These are phyloP conservation scores for Leuctra nigra DNA, from an alignment of 2,888 invertebrate species.

Conservation along the genomic window DNA sequence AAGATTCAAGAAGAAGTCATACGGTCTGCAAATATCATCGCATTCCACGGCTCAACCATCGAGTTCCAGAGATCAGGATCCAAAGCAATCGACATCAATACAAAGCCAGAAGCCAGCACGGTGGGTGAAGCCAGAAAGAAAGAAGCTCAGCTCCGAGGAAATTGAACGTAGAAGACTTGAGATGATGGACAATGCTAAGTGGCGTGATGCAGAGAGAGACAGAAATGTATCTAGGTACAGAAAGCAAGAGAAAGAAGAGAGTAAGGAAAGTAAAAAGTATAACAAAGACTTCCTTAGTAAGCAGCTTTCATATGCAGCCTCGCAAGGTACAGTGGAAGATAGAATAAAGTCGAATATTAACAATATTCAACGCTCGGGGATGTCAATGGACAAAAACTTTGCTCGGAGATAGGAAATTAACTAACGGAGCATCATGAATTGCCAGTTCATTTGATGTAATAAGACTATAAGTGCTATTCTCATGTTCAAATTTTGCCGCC, in stretches of 20 bases:
- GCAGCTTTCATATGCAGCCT: conserved; percentile 57
- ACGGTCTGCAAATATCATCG: not conserved
- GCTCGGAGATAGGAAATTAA: conserved; percentile 60
- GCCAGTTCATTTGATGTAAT: no score
- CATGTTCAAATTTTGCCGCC: no score
- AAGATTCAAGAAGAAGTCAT: not conserved
- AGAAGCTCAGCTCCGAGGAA: conserved; percentile 52
- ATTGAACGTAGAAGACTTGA: conserved; percentile 63
- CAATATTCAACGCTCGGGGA: conserved; percentile 75
- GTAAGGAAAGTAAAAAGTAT: conserved; percentile 41
- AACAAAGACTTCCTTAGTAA: conserved; percentile 43
- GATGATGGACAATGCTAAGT: conserved; percentile 76
- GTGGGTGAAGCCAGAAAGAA: conserved; percentile 19
- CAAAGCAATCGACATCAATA: not conserved
- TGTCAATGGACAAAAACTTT: conserved; percentile 80
- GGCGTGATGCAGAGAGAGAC: conserved; percentile 46
- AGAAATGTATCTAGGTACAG: conserved; percentile 56
- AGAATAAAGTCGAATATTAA: conserved; percentile 83
- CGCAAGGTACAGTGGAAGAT: conserved; percentile 67
- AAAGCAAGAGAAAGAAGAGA: conserved; percentile 48
- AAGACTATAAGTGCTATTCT: no score
- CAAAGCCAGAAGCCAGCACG: not conserved
- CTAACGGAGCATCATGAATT: no score
- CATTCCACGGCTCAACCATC: not conserved
- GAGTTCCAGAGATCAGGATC: not conserved